A percentile compares a stretch with the other conserved stretches of the same genome.
Evolutionary conservation across 2,888 invertebrate species (phyloP).

Genomic region (Microchrysa polita): DNA sequence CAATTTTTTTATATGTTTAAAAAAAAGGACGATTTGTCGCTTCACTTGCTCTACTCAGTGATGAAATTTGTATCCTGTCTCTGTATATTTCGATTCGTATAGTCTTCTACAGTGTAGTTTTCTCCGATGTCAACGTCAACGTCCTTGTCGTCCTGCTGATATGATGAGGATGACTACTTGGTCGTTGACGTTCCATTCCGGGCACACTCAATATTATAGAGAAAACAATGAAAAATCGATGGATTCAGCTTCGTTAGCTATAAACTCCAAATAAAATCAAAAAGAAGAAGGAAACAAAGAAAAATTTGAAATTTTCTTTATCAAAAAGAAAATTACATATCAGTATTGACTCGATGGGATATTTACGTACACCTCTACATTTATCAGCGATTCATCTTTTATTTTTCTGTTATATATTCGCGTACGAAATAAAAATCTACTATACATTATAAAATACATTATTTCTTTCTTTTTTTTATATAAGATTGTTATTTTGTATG

Average conservation of each 20-base stretch:
- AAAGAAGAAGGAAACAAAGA: too few relatives aligned
- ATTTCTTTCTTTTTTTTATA: neutral
- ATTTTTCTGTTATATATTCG: neutral
- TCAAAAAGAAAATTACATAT: neutral
- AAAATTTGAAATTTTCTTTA: neutral
- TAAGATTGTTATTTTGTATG: neutral
- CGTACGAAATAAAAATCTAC: slow-evolving; percentile 1
- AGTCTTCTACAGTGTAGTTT: too few relatives aligned
- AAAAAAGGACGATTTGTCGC: slow-evolving; percentile 11
- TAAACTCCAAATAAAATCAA: neutral
- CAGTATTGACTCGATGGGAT: slow-evolving; percentile 22
- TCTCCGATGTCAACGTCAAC: too few relatives aligned
- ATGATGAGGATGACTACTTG: too few relatives aligned
- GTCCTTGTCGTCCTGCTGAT: too few relatives aligned
- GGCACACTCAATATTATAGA: neutral
- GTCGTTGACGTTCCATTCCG: neutral
- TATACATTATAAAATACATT: slow-evolving; percentile 7
- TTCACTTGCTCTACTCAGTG: slow-evolving; percentile 1
- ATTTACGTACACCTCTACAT: neutral
- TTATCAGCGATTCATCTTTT: neutral
- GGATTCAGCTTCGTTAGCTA: slow-evolving; percentile 20
- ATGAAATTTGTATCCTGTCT: neutral
- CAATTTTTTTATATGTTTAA: too few relatives aligned
- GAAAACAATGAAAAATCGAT: slow-evolving; percentile 35
- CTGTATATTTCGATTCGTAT: too few relatives aligned